Evolutionary conservation across 2,113 vertebrate genomes (phyloP), one percentile per base, ranked within the genome.

Genomic region (Apteryx owenii): DNA sequence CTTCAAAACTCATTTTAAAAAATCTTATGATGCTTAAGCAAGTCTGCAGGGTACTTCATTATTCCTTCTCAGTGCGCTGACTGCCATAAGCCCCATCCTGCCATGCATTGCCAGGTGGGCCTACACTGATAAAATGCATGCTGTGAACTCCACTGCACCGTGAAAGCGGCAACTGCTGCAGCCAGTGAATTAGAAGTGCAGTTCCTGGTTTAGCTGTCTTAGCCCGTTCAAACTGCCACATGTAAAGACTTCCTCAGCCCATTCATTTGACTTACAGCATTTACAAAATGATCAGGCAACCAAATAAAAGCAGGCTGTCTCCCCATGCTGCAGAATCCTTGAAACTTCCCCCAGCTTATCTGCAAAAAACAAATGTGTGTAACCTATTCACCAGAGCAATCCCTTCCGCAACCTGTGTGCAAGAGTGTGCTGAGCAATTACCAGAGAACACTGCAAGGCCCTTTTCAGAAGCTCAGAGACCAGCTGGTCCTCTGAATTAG

Each of bases 401-500:
- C 3, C 68, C 26, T 90, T 94, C 18, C 10, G 21, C 42, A 48
- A 66, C 71, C 40, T 69, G 38, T 4, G 42, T 16, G 42, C 36
- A n/a, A 78, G 62, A 2, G 26, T 70, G 46, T 38, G 82, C 46
- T 83, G 65, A 70, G 38, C 50, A 91, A 77, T 91, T 95, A 94
- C 81, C 19, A 36, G 18, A 40, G 44, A 70, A 15, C 26, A 25
- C 28, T 40, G 44, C 62, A 77, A 85, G 64, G 72, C 14, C n/a
- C 60, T 90, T 96, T 95, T 83, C 68, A 86, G 81, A 80, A 28
- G 12, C 31, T 51, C 19, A 42, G 75, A 66, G 44, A 72, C 40
- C 85, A 91, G 71, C 58, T 91, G 81, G 58, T 90, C 44, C 36
- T 88, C 76, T 86, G 88, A 93, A 93, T 88, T 51, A 90, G 54